These are phyloP conservation scores for Calosoma granatense DNA, from an alignment of 1,140 invertebrate species.

Conservation along the genomic window DNA sequence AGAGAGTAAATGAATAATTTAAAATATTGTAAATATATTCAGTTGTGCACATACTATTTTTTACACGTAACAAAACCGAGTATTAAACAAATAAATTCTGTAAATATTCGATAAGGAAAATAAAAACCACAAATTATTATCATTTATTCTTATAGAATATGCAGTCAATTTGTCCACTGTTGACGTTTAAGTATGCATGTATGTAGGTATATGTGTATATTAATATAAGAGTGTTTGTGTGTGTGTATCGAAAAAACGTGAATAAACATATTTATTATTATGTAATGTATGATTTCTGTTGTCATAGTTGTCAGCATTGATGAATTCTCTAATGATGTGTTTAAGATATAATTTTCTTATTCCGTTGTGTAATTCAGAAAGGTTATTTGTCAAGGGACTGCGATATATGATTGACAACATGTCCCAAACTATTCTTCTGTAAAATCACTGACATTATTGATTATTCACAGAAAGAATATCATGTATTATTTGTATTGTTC, in stretches of 20 bases:
- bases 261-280: neutral
- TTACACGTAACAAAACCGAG: neutral
- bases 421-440: too few relatives aligned
- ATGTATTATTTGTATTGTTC: too few relatives aligned
- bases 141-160: conserved; percentile 6
- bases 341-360: too few relatives aligned
- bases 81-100: neutral
- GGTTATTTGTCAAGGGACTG: too few relatives aligned
- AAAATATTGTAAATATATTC: neutral
- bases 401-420: too few relatives aligned
- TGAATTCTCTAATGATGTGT: too few relatives aligned
- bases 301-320: too few relatives aligned
- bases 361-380: too few relatives aligned
- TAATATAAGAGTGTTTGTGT: neutral
- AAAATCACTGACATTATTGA: too few relatives aligned
- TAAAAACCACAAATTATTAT: neutral
- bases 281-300: too few relatives aligned
- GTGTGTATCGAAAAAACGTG: neutral
- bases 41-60: neutral
- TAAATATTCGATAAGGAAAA: neutral
- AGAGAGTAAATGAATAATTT: too few relatives aligned
- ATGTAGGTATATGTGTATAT: neutral
- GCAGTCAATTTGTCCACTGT: conserved; percentile 1
- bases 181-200: neutral
- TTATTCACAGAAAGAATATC: too few relatives aligned